A percentile compares a stretch with the other conserved stretches of the same genome.
These are phyloP conservation scores for Sphinx pinastri DNA, from an alignment of 2,888 invertebrate species.

Conservation along the genomic window DNA sequence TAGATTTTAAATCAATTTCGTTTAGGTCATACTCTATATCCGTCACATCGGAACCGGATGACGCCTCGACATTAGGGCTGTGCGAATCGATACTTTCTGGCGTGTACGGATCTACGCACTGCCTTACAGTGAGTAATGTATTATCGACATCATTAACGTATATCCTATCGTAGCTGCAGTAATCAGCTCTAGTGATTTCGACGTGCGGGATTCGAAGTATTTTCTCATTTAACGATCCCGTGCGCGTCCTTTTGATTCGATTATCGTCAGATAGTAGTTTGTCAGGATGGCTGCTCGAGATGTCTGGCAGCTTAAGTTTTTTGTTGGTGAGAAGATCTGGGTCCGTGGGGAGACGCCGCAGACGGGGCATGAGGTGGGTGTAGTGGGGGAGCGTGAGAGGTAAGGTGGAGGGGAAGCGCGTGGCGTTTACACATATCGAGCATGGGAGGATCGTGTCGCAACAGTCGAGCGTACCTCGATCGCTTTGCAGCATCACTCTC, in stretches of 20 bases:
- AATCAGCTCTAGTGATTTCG: slow-evolving; percentile 80
- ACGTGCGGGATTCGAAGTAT: slow-evolving; percentile 71
- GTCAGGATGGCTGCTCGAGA: slow-evolving; percentile 46
- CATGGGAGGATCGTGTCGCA: slow-evolving; percentile 77
- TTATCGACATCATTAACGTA: slow-evolving; percentile 83
- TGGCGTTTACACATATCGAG: slow-evolving; percentile 61
- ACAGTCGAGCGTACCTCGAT: slow-evolving; percentile 90
- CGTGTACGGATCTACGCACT: slow-evolving; percentile 88
- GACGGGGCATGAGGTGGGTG: slow-evolving; percentile 36
- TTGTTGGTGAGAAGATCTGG: slow-evolving; percentile 57
- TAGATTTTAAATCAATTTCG: slow-evolving; percentile 52
- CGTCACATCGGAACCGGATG: slow-evolving; percentile 57
- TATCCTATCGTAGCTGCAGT: slow-evolving; percentile 65
- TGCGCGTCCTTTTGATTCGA: slow-evolving; percentile 54
- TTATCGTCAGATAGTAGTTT: slow-evolving; percentile 46
- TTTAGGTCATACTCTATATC: slow-evolving; percentile 61
- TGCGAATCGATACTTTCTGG: slow-evolving; percentile 92
- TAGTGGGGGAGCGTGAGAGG: slow-evolving; percentile 41
- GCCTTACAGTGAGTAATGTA: slow-evolving; percentile 67
- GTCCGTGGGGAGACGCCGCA: slow-evolving; percentile 55
- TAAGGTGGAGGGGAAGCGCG: slow-evolving; percentile 42
- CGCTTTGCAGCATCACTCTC: slow-evolving; percentile 87
- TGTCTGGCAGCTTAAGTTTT: slow-evolving; percentile 39
- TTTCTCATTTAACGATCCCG: slow-evolving; percentile 68
- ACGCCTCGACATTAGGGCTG: slow-evolving; percentile 84